Evolutionary conservation across 1,140 invertebrate species (phyloP).

Genomic region (Linepithema humile): DNA sequence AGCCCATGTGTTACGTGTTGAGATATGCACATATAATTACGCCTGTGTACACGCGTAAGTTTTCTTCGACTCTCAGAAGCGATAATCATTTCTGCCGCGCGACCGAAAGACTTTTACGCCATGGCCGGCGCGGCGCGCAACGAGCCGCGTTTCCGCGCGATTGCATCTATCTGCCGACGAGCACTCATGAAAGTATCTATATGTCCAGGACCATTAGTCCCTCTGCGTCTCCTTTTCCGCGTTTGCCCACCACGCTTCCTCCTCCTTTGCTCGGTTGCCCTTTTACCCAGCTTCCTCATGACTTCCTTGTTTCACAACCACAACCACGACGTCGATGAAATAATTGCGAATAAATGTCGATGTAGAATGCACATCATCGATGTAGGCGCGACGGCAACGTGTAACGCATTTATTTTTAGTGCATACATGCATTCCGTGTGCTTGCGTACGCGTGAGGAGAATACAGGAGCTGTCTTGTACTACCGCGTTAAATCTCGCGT

Average conservation of each 20-base stretch:
- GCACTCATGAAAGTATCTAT: conserved; percentile 47
- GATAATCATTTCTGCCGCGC: conserved; percentile 61
- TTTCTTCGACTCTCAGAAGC: conserved; percentile 60
- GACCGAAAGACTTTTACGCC: conserved; percentile 10
- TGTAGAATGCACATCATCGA: conserved; percentile 14
- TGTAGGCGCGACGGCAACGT: conserved; percentile 13
- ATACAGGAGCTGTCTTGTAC: background rate
- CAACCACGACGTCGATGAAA: conserved; percentile 18
- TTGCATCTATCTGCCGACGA: conserved; percentile 49
- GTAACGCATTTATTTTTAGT: conserved; percentile 43
- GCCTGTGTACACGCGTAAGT: conserved; percentile 62
- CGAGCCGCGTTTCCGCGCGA: conserved; percentile 55
- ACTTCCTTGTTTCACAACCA: conserved; percentile 33
- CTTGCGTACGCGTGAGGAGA: background rate
- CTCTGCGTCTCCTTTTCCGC: conserved; percentile 29
- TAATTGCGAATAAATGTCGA: conserved; percentile 48
- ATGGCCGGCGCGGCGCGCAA: conserved; percentile 23
- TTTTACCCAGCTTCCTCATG: conserved; percentile 42
- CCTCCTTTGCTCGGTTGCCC: conserved; percentile 9
- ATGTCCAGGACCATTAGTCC: conserved; percentile 35
- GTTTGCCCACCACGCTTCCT: background rate
- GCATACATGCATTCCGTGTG: background rate
- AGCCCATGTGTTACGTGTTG: conserved; percentile 60
- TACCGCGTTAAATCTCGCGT: background rate
- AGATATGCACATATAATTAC: conserved; percentile 68